Conservation (phyloP, 1,140 invertebrate species). For the Bacillus rossius region DNA sequence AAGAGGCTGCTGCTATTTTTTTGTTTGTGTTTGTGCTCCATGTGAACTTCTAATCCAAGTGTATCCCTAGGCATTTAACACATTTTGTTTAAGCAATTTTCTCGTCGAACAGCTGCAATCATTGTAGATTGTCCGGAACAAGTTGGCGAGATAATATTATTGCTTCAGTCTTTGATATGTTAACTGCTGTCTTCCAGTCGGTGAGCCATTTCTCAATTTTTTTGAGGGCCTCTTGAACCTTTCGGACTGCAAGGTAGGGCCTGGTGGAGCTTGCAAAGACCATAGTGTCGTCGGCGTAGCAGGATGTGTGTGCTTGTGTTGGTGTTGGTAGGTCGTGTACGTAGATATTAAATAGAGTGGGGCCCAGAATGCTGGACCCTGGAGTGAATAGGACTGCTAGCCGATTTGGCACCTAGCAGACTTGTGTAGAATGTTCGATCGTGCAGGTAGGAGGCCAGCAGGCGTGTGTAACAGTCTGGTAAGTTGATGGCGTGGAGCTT, state of each 20-base stretch:
- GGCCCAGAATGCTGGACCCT: slow-evolving; percentile 8
- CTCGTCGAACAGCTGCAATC: neutral
- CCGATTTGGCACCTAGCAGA: neutral
- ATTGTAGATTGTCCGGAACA: neutral
- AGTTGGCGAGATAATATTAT: neutral
- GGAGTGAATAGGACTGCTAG: neutral
- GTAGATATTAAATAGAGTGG: slow-evolving; percentile 17
- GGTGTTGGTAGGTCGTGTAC: slow-evolving; percentile 11
- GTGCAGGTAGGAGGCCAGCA: neutral
- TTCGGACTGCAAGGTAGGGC: neutral
- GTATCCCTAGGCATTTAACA: too few species aligned
- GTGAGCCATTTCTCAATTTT: neutral
- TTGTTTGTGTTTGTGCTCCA: too few species aligned
- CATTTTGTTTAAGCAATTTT: neutral
- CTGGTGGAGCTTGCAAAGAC: neutral
- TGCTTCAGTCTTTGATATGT: neutral
- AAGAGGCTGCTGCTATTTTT: too few species aligned
- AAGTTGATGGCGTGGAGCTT: neutral
- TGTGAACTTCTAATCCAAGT: too few species aligned
- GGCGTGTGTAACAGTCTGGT: neutral
- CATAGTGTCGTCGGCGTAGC: slow-evolving; percentile 15
- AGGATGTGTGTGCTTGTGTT: neutral
- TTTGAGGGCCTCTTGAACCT: neutral
- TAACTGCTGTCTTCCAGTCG: neutral
- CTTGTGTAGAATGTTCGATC: neutral